Evolutionary conservation across 2,888 invertebrate genomes (phyloP).

Genomic region (Chrysotoxum bicinctum): DNA sequence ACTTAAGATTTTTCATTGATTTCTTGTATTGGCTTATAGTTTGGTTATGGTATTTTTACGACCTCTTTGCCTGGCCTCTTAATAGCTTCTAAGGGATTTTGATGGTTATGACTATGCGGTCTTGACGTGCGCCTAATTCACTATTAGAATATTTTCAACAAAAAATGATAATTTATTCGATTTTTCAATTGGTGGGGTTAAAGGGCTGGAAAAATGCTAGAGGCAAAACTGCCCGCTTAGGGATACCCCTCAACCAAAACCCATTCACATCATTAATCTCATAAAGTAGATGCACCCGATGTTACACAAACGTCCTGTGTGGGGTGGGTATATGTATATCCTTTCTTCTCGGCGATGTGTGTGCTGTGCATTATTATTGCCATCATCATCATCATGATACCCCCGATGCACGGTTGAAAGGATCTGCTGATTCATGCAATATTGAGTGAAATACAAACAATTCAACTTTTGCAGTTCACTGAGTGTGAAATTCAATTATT

Average conservation of each 20-base stretch:
- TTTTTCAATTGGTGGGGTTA: not conserved
- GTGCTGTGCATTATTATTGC: constrained; percentile 35
- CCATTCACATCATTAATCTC: constrained; percentile 31
- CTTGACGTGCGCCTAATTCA: constrained; percentile 28
- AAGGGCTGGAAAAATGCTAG: not conserved
- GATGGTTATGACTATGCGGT: constrained; percentile 31
- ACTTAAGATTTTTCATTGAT: constrained; percentile 60
- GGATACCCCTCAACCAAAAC: not conserved
- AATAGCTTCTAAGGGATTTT: constrained; percentile 39
- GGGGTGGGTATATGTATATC: not conserved
- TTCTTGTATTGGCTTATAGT: constrained; percentile 28
- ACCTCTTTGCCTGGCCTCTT: constrained; percentile 36
- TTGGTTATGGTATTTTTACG: constrained; percentile 46
- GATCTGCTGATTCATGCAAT: constrained; percentile 67
- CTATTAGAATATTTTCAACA: constrained; percentile 10
- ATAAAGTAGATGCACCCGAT: constrained; percentile 33
- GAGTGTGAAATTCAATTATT: constrained; percentile 70
- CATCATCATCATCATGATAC: constrained; percentile 42
- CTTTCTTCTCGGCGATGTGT: not conserved
- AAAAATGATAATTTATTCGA: constrained; percentile 16
- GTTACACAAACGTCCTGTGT: constrained; percentile 5
- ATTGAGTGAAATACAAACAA: constrained; percentile 72
- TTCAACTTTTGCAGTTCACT: constrained; percentile 68
- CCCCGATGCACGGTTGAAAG: constrained; percentile 53
- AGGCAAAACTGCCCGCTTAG: not conserved